These are phyloP conservation scores for Fopius arisanus DNA, from an alignment of 1,140 invertebrate species.

Conservation along the genomic window DNA sequence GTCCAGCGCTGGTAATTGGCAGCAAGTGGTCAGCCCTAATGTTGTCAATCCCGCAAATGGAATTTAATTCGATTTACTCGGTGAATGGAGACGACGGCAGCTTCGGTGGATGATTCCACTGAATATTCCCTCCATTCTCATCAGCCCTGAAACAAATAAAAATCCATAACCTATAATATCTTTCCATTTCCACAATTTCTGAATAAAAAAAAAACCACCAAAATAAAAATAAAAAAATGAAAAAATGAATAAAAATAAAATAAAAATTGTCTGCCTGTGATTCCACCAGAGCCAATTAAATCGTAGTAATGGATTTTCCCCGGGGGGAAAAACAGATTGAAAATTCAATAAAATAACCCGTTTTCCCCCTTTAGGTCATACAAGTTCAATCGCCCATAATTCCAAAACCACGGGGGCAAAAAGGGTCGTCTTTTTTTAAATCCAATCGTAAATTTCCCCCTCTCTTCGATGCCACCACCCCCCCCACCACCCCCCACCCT, in stretches of 20 bases:
- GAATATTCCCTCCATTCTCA: not conserved
- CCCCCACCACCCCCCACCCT: not conserved
- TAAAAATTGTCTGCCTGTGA: no score
- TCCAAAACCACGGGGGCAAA: not conserved
- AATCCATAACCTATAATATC: not conserved
- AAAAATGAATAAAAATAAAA: no score
- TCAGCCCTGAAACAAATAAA: no score
- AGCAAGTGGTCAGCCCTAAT: slow-evolving; percentile 38
- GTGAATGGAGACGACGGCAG: slow-evolving; percentile 37
- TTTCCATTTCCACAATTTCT: no score
- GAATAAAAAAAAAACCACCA: no score
- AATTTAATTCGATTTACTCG: slow-evolving; percentile 49
- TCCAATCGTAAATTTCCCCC: not conserved
- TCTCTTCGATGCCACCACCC: not conserved
- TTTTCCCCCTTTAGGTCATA: no score
- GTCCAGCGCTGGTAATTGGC: slow-evolving; percentile 41
- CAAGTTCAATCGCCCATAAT: no score
- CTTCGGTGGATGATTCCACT: not conserved
- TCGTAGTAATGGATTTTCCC: no score
- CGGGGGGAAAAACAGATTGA: no score
- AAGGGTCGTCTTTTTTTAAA: not conserved
- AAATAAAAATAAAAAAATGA: no score
- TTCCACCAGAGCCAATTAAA: no score
- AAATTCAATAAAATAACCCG: no score
- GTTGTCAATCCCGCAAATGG: slow-evolving; percentile 36